Conservation (phyloP, 2,797 vertebrate genomes). For the Myotis daubentonii region DNA sequence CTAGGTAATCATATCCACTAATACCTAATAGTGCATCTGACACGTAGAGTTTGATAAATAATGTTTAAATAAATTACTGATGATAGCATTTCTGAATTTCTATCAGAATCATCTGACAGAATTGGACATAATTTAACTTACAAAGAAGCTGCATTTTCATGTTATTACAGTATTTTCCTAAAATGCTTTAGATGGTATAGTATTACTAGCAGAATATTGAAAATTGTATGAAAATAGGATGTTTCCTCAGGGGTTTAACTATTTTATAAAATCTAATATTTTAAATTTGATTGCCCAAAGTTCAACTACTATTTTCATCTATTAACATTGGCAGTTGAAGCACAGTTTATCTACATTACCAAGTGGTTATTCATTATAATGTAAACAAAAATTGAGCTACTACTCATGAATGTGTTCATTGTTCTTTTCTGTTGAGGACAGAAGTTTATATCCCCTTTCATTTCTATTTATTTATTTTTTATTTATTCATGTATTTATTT, state of each 20-base stretch:
- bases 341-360: constrained; percentile 55
- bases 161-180: not conserved
- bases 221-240: constrained; percentile 42
- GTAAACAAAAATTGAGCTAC: constrained; percentile 54
- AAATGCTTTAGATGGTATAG: not conserved
- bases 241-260: not conserved
- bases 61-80: not conserved
- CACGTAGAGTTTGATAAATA: not conserved
- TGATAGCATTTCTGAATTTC: constrained; percentile 24
- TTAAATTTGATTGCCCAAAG: constrained; percentile 46
- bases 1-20: not conserved
- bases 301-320: constrained; percentile 50
- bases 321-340: constrained; percentile 54
- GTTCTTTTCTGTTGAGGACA: constrained; percentile 63
- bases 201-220: not conserved
- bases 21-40: not conserved
- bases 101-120: not conserved
- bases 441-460: constrained; percentile 26
- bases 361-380: constrained; percentile 59
- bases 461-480: too few species aligned
- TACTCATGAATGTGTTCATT: constrained; percentile 66
- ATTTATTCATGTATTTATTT: too few species aligned
- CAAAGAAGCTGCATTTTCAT: not conserved
- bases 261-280: constrained; percentile 41
- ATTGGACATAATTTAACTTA: not conserved